phyloP scores from a whole-genome alignment of 2,113 vertebrate species.

The Oceanites oceanicus region DNA sequence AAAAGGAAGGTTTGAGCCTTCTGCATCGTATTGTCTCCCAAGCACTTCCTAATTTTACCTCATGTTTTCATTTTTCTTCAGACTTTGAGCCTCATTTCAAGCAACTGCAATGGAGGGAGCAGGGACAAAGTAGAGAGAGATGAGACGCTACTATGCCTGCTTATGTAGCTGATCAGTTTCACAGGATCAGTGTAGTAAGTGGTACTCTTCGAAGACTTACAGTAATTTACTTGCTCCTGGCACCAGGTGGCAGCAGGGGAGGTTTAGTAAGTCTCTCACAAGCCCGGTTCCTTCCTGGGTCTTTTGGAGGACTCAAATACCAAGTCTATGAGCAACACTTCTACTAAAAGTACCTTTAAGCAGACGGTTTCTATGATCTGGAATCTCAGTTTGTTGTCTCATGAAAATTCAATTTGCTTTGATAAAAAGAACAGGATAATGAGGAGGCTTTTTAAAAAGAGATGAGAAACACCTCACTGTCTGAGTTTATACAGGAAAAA shows the following conservation, averaged over 20 bases:
- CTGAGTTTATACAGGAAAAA: not conserved
- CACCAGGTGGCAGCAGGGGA: slow-evolving; percentile 58
- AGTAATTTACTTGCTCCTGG: slow-evolving; percentile 38
- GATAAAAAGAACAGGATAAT: not conserved
- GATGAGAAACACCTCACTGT: not conserved
- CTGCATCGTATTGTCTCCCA: not conserved
- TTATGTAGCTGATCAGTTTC: not conserved
- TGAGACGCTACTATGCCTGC: not conserved
- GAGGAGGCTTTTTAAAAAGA: not conserved
- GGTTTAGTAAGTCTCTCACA: not conserved
- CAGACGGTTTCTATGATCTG: not conserved
- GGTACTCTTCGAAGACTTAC: not conserved
- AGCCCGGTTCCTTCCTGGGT: not conserved
- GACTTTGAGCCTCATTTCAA: not conserved
- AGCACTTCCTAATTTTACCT: not conserved
- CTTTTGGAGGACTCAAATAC: not conserved
- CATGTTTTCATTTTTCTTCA: not conserved
- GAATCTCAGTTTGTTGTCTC: not conserved
- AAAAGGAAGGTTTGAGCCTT: not conserved
- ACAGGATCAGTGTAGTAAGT: not conserved
- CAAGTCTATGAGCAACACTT: not conserved
- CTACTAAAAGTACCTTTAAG: not conserved
- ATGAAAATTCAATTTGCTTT: not conserved
- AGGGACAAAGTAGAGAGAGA: not conserved
- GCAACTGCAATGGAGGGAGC: not conserved